Base-by-base conservation (phyloP, 2,888 invertebrate genomes). In the Subacronicta megacephala region DNA sequence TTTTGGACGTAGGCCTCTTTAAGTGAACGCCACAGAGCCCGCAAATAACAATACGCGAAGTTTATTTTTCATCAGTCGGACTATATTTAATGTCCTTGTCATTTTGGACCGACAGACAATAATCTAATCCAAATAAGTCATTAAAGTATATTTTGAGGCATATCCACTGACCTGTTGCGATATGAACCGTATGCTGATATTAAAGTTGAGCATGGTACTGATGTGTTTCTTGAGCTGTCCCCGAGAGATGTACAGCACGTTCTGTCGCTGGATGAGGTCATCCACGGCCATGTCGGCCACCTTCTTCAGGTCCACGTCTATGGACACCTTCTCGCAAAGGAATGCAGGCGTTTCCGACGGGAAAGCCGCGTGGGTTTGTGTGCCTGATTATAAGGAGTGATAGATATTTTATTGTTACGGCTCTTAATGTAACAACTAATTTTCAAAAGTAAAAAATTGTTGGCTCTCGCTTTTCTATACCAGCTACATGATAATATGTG, bases 211-310 rank as follows among this genome's bases (percentile, higher is more conserved):
- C 81, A 98, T 97, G 0, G 98, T 98, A 77, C 98, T 98, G 15
- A 98, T 98, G 83, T 98, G 98, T 75, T 97, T 97, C 88, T 98
- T 98, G 62, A 98, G 95, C 84, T 98, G 98, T 0, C 97, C 97
- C 7, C 98, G 88, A 0, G 98, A 98, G 73, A 98, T 97, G 83
- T 98, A 98, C 13, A 98, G 95, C 64, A 98, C 97, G 87, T 97
- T 97, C 84, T 97, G 96, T 0, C 97, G 95, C 83, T 96, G 96
- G 77, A 97, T 96, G 83, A 97, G 96, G 84, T 98, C 97, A 79
- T 97, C 97, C 6, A 97, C 97, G 40, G 97, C 96, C 95, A 98
- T 97, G 85, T 98, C 98, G 0, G 98, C 97, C 90, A 98, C 97
- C 85, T 98, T 97, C 80, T 97, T 96, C 73, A 99, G 95, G 84